Evolutionary conservation across 2,797 vertebrate genomes (phyloP).

Genomic region (Micrastur ruficollis): DNA sequence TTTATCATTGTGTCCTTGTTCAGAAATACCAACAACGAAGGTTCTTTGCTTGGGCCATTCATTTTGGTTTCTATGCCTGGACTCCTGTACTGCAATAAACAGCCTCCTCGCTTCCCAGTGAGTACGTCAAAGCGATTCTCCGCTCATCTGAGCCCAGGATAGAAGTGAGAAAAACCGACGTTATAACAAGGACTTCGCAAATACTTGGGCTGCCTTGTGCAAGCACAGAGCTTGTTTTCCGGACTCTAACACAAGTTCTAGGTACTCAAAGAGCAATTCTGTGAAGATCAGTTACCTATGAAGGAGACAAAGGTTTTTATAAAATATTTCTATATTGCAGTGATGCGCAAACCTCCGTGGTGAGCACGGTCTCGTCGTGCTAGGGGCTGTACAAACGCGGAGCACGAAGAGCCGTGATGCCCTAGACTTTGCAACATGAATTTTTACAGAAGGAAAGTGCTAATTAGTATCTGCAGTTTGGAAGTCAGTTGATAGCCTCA

Average conservation of each 20-base stretch:
- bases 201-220: neutral
- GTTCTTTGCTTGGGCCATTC: neutral
- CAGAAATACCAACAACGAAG: neutral
- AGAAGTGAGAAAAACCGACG: neutral
- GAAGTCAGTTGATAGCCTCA: neutral
- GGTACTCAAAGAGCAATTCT: neutral
- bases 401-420: neutral
- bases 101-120: neutral
- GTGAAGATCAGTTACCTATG: neutral
- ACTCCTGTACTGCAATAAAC: neutral
- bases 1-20: neutral
- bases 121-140: neutral
- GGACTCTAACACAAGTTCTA: neutral
- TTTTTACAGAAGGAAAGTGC: neutral
- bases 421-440: neutral
- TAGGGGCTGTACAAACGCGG: neutral
- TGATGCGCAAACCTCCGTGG: accelerated
- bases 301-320: neutral
- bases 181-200: conserved; percentile 1
- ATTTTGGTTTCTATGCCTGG: neutral
- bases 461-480: neutral
- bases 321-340: neutral
- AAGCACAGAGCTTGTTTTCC: neutral
- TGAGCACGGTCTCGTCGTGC: accelerated
- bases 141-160: neutral